Evolutionary conservation across 2,113 vertebrate species (phyloP).

Genomic region (Dunckerocampus dactyliophorus): DNA sequence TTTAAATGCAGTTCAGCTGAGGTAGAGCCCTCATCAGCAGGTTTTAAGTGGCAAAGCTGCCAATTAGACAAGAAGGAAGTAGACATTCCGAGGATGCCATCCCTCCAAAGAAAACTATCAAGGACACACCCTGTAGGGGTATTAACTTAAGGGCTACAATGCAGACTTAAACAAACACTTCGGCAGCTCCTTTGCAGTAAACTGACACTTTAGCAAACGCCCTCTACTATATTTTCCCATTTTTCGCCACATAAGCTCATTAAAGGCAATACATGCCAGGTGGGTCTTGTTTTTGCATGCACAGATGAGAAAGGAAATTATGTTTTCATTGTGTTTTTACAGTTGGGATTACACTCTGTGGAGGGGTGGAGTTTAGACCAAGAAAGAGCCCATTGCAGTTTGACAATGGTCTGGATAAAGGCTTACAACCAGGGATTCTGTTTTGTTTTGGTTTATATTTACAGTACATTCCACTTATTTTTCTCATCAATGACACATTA

Average conservation of each 20-base stretch:
- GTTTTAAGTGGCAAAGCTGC: conserved; percentile 35
- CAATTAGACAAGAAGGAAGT: conserved; percentile 33
- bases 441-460: neutral
- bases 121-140: conserved; percentile 24
- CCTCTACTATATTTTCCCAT: neutral
- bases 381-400: too few species aligned
- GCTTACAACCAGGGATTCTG: too few species aligned
- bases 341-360: too few species aligned
- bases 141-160: conserved; percentile 5
- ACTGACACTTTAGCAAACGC: neutral
- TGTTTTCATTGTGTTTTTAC: neutral
- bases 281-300: neutral
- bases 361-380: too few species aligned
- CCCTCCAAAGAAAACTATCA: conserved; percentile 6
- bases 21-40: conserved; percentile 21
- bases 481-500: neutral
- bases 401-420: too few species aligned
- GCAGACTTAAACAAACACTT: conserved; percentile 1
- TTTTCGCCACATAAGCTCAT: too few species aligned
- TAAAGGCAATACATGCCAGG: neutral
- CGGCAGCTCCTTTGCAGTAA: neutral
- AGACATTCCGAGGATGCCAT: conserved; percentile 37
- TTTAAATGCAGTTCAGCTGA: conserved; percentile 43
- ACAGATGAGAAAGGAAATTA: neutral
- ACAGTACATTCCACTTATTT: neutral